These are phyloP conservation scores for Hirundo rustica DNA, from an alignment of 2,797 vertebrate genomes.

Conservation along the genomic window DNA sequence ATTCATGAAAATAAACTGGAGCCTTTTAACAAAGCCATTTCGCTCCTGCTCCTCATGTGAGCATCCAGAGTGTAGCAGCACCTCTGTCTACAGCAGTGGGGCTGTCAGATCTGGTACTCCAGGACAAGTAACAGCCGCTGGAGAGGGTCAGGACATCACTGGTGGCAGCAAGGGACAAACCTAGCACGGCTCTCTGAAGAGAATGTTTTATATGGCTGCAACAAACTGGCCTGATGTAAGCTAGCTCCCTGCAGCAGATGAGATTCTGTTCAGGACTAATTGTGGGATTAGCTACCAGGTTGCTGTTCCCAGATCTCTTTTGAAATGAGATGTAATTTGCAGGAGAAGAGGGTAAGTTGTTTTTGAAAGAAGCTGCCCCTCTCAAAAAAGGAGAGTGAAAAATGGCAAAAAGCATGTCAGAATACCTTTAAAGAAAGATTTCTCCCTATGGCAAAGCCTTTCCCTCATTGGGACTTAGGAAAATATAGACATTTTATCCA, in stretches of 20 bases:
- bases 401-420: not conserved
- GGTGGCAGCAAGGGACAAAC: not conserved
- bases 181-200: not conserved
- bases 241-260: not conserved
- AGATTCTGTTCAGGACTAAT: not conserved
- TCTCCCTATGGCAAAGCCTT: not conserved
- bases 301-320: not conserved
- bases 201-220: not conserved
- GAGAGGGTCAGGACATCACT: not conserved
- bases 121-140: not conserved
- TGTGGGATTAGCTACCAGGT: not conserved
- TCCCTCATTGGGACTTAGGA: not conserved
- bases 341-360: not conserved
- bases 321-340: not conserved
- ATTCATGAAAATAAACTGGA: not conserved
- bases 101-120: not conserved
- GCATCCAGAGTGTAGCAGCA: not conserved
- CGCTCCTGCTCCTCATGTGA: not conserved
- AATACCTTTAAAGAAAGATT: not conserved
- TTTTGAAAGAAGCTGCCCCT: not conserved
- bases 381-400: not conserved
- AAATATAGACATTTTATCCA: constrained; percentile 2
- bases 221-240: not conserved
- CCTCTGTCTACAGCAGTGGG: not conserved
- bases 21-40: not conserved